Conservation (phyloP, 2,113 vertebrate species). For the Peucedramus taeniatus region DNA sequence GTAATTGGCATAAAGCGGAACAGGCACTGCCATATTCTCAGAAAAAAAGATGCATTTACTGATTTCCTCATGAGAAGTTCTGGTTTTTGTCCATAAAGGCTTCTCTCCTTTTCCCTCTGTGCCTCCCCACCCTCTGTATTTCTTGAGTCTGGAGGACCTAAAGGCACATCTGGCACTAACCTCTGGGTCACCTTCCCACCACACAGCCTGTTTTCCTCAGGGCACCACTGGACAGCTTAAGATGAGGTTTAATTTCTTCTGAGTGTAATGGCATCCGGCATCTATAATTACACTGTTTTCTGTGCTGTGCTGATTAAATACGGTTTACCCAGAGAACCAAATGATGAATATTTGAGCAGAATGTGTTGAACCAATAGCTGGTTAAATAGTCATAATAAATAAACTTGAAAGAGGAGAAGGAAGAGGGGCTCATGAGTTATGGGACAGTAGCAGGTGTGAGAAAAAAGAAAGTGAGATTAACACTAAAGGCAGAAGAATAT, state of each 20-base stretch:
- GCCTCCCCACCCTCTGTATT: background rate
- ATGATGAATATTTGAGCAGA: constrained; percentile 74
- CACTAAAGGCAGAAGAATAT: background rate
- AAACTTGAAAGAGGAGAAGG: constrained; percentile 53
- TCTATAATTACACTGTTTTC: constrained; percentile 78
- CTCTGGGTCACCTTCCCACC: constrained; percentile 66
- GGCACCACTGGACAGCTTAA: constrained; percentile 62
- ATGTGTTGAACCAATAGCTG: constrained; percentile 67
- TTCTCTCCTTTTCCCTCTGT: background rate
- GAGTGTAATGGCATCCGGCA: constrained; percentile 77
- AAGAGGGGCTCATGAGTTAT: background rate
- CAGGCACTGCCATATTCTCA: background rate
- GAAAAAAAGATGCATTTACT: constrained; percentile 26
- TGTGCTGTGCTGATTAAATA: constrained; percentile 79
- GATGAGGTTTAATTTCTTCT: constrained; percentile 76
- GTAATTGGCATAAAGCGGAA: background rate
- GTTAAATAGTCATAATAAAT: constrained; percentile 73
- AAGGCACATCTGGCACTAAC: constrained; percentile 49
- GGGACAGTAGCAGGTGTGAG: constrained; percentile 49
- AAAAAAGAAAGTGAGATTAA: background rate
- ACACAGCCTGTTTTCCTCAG: constrained; percentile 42
- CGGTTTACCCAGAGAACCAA: constrained; percentile 73
- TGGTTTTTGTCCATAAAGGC: background rate
- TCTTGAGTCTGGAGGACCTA: constrained; percentile 6
- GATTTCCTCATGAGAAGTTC: constrained; percentile 9